Evolutionary conservation across 1,140 invertebrate genomes (phyloP), one percentile per base, ranked within the genome.

Genomic region (Chelonus insularis): DNA sequence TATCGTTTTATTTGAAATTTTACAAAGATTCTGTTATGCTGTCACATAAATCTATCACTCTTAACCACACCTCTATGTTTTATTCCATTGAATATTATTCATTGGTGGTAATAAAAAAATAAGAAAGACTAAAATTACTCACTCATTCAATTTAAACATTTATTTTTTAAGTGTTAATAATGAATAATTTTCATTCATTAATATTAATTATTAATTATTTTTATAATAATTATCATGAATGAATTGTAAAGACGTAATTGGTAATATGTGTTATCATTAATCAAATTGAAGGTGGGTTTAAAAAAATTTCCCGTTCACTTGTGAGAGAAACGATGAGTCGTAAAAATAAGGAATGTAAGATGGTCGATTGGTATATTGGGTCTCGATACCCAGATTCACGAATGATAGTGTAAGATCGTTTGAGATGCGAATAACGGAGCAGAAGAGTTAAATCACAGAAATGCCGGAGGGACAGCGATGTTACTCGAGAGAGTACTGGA

Each of bases 401-500:
- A 45, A 18, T 18, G 41, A 45, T 29, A 34, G 7, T 36, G 14
- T 5, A 32, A 20, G 36, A 18, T 39, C 12, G 41, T 34, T 29
- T 14, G 29, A 52, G 47, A 54, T 60, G 43, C 37, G 36, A 55
- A 65, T 65, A 65, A 65, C 63, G 63, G 63, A 50, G 55, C 48
- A 29, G 54, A 18, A 50, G 25, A 55, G 61, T 21, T 32, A 51
- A 29, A 43, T 5, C 39, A n/a, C 18, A 52, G 48, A 59, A 20
- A 14, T 3, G 45, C 18, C 18, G 20, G 41, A 34, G 45, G 54
- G 21, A 51, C 39, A 29, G 55, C 69, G 74, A 74, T 71, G 73
- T 72, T 75, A 67, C 69, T 67, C 52, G 72, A 65, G 58, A 61
- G 75, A 74, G 72, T 74, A 77, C 74, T 74, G 69, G 73, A 72